Conservation (phyloP, 2,888 invertebrate species). For the Eremobia ochroleuca region DNA sequence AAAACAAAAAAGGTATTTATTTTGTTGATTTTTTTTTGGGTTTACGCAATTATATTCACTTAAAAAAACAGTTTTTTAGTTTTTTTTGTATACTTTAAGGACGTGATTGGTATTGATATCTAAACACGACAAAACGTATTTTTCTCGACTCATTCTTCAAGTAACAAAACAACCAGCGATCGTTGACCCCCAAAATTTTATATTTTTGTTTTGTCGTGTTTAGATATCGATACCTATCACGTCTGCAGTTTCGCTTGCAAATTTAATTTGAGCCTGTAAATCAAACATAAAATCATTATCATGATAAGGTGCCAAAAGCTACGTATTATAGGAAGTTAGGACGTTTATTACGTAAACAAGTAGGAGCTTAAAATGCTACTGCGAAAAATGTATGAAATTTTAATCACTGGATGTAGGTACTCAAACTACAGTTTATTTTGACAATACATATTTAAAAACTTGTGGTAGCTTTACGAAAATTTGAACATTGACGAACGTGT, state of each 20-base stretch:
- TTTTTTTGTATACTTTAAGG: no score
- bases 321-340: not conserved
- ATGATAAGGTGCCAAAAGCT: not conserved
- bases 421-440: not conserved
- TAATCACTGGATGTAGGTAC: not conserved
- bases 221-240: not conserved
- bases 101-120: no score
- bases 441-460: conserved; percentile 3
- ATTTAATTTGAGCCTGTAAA: not conserved
- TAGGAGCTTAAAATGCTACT: not conserved
- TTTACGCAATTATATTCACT: no score
- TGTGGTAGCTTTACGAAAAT: conserved; percentile 3
- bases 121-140: no score
- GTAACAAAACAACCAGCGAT: no score
- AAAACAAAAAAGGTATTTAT: no score
- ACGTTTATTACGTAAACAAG: not conserved
- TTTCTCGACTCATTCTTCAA: no score
- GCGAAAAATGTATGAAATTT: not conserved
- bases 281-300: not conserved
- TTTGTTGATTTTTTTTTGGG: no score
- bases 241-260: not conserved
- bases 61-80: no score
- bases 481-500: conserved; percentile 1
- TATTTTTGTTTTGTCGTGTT: no score
- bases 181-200: no score